Percentiles rank a stretch among this genome's conserved stretches.
Conservation (phyloP, 53 echinoderm and acorn worm genomes). For the Temnopleurus reevesii region DNA sequence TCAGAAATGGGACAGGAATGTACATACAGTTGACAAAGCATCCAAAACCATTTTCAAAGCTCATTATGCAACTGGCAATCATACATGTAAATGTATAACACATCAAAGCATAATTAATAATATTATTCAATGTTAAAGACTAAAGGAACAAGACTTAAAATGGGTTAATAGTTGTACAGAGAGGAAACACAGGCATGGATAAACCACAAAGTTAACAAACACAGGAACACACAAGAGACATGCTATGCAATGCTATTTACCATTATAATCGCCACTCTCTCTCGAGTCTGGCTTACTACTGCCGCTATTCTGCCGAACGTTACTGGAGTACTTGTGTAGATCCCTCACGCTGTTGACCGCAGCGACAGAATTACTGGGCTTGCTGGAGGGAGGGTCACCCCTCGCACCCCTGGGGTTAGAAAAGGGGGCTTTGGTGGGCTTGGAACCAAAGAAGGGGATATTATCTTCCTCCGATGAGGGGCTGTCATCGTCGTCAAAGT, state of each 20-base stretch:
- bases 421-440: conserved; percentile 29
- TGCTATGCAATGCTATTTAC: conserved; percentile 40
- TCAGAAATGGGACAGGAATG: too few species aligned
- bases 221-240: not conserved
- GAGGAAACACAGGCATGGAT: not conserved
- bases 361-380: not conserved
- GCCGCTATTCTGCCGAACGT: conserved; percentile 45
- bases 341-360: conserved; percentile 85
- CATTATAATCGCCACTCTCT: conserved; percentile 32
- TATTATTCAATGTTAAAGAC: not conserved
- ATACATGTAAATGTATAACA: too few species aligned
- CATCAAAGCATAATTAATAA: not conserved
- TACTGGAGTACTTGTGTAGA: conserved; percentile 81
- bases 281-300: conserved; percentile 3
- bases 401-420: conserved; percentile 7
- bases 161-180: not conserved
- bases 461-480: conserved; percentile 66
- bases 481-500: not conserved
- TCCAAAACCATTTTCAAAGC: too few species aligned
- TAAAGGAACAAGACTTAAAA: not conserved
- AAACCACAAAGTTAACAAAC: not conserved
- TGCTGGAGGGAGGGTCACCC: not conserved
- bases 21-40: too few species aligned
- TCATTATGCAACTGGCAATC: too few species aligned
- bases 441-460: conserved; percentile 84